Evolutionary conservation across 2,797 vertebrate genomes (phyloP).

Genomic region (Myotis vivesi): DNA sequence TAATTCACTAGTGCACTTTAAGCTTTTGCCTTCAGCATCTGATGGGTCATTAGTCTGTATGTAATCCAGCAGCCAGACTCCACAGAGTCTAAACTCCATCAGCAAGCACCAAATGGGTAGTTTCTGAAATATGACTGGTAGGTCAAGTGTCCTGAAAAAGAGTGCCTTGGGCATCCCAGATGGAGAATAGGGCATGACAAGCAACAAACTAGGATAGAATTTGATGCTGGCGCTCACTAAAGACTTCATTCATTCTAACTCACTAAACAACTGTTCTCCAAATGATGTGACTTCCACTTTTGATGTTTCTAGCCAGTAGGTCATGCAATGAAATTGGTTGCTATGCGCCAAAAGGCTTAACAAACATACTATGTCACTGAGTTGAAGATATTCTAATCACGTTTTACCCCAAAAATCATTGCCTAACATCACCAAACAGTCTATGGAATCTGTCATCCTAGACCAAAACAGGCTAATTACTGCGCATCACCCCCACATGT

Average conservation of each 20-base stretch:
- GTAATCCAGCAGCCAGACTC: slow-evolving; percentile 85
- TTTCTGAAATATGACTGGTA: slow-evolving; percentile 87
- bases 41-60: slow-evolving; percentile 89
- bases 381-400: slow-evolving; percentile 72
- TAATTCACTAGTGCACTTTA: slow-evolving; percentile 87
- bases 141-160: slow-evolving; percentile 87
- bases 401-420: slow-evolving; percentile 74
- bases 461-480: slow-evolving; percentile 17
- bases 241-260: slow-evolving; percentile 87
- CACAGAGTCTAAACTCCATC: slow-evolving; percentile 86
- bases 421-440: slow-evolving; percentile 68
- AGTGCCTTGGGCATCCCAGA: slow-evolving; percentile 84
- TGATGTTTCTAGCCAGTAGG: slow-evolving; percentile 83
- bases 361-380: slow-evolving; percentile 80
- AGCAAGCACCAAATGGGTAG: slow-evolving; percentile 84
- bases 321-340: slow-evolving; percentile 83
- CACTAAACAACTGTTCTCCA: slow-evolving; percentile 84
- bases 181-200: slow-evolving; percentile 79
- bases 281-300: slow-evolving; percentile 83
- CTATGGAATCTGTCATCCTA: slow-evolving; percentile 45
- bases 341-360: slow-evolving; percentile 81
- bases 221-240: slow-evolving; percentile 81
- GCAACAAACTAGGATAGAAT: slow-evolving; percentile 82
- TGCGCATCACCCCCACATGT: background rate
- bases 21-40: slow-evolving; percentile 87